A percentile compares a stretch with the other conserved stretches of the same genome.
phyloP scores from a whole-genome alignment of 2,113 vertebrate species.

The Epinephelus lanceolatus region DNA sequence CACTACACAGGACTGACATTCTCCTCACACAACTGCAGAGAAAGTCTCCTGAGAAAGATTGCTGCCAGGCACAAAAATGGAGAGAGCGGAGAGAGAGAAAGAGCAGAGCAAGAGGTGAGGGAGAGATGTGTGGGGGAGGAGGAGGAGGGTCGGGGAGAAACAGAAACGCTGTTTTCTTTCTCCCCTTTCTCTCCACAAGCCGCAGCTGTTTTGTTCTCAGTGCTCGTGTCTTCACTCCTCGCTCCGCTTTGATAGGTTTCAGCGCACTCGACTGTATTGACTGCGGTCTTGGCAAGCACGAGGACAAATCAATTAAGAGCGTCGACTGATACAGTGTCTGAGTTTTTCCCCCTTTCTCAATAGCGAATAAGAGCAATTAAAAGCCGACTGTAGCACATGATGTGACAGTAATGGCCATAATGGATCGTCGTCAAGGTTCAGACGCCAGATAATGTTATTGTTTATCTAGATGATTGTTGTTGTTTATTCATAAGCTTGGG shows the following conservation, averaged over 20 bases:
- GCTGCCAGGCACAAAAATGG: constrained; percentile 73
- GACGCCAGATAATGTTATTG: constrained; percentile 79
- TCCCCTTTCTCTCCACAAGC: constrained; percentile 32
- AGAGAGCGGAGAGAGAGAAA: constrained; percentile 42
- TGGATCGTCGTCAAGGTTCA: constrained; percentile 81
- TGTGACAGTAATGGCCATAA: constrained; percentile 82
- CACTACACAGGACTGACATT: constrained; percentile 73
- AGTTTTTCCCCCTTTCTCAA: constrained; percentile 52
- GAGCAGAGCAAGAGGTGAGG: constrained; percentile 66
- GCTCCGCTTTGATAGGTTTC: constrained; percentile 71
- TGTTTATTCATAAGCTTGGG: constrained; percentile 79
- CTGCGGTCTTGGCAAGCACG: constrained; percentile 71
- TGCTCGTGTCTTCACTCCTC: constrained; percentile 49
- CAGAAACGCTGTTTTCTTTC: constrained; percentile 40
- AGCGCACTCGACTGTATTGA: constrained; percentile 71
- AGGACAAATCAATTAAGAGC: constrained; percentile 80
- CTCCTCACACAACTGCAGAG: constrained; percentile 73
- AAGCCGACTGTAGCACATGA: constrained; percentile 73
- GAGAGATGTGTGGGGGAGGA: constrained; percentile 20
- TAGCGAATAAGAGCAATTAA: constrained; percentile 78
- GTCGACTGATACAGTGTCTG: constrained; percentile 69
- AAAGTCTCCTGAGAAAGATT: constrained; percentile 76
- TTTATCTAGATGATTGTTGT: constrained; percentile 80
- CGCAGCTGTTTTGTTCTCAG: constrained; percentile 57
- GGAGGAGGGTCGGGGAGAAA: constrained; percentile 15